Evolutionary conservation across 2,888 invertebrate species (phyloP).

Genomic region (Volucella bombylans): DNA sequence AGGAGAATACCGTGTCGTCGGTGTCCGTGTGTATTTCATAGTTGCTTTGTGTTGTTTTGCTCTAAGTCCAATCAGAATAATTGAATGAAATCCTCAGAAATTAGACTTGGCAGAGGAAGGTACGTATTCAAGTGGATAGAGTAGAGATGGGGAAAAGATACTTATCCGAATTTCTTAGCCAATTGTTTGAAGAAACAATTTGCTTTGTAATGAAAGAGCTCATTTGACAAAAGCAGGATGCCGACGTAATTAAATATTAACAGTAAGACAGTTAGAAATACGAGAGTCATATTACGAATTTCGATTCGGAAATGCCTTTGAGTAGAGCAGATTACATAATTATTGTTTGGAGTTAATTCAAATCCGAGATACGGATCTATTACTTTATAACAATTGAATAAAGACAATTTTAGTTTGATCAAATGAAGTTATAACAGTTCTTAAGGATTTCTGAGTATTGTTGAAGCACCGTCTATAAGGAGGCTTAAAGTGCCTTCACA

Average conservation of each 20-base stretch:
- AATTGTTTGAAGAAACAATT: conserved; percentile 4
- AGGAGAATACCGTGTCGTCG: no score
- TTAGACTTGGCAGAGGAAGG: not conserved
- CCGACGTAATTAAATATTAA: not conserved
- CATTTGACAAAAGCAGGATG: not conserved
- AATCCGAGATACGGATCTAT: no score
- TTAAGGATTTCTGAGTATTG: no score
- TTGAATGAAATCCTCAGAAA: conserved; percentile 43
- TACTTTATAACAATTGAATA: no score
- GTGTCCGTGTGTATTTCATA: conserved; percentile 29
- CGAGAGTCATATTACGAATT: no score
- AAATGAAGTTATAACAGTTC: no score
- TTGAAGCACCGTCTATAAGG: no score
- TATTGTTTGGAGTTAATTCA: no score
- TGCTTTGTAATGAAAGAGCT: not conserved
- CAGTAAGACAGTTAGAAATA: not conserved
- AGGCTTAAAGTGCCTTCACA: no score
- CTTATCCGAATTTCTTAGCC: not conserved
- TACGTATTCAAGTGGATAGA: not conserved
- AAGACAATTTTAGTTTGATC: no score
- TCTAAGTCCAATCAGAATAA: conserved; percentile 45
- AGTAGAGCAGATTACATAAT: no score
- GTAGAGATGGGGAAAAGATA: not conserved
- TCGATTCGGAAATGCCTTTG: no score
- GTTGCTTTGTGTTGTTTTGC: conserved; percentile 20